Evolutionary conservation across 30 jellyfish, hydroid and myxozoan genomes (phyloP).

Genomic region (Haliclystus octoradiatus): DNA sequence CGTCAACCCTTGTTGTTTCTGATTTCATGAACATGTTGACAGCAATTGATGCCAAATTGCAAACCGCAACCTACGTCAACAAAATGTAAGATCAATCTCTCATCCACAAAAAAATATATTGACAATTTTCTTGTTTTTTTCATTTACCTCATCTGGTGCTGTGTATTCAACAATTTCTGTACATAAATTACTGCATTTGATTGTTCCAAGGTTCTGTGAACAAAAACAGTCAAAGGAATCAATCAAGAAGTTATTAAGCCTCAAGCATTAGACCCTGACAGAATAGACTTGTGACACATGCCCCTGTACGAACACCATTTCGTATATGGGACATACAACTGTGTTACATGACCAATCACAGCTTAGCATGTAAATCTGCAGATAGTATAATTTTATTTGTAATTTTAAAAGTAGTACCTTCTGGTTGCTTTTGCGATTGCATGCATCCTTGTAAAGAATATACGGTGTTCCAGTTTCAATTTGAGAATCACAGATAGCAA

Average conservation of each 20-base stretch:
- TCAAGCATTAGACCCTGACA: background rate
- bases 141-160: constrained; percentile 97
- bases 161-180: constrained; percentile 95
- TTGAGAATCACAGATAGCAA: constrained; percentile 88
- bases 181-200: constrained; percentile 96
- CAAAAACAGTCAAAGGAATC: background rate
- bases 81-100: too few relatives aligned
- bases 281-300: background rate
- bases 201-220: constrained; percentile 84
- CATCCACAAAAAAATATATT: too few relatives aligned
- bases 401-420: too few relatives aligned
- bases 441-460: constrained; percentile 90
- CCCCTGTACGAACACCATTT: too few relatives aligned
- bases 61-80: constrained; percentile 78
- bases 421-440: constrained; percentile 91
- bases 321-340: too few relatives aligned
- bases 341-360: too few relatives aligned
- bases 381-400: too few relatives aligned
- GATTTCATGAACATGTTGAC: constrained; percentile 69
- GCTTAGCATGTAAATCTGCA: too few relatives aligned
- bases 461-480: constrained; percentile 97
- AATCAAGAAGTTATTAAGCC: background rate
- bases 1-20: constrained; percentile 5
- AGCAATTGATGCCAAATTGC: constrained; percentile 96
- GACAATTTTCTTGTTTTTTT: too few relatives aligned